phyloP scores from a whole-genome alignment of 1,140 invertebrate species.

The Caerostris darwini region DNA sequence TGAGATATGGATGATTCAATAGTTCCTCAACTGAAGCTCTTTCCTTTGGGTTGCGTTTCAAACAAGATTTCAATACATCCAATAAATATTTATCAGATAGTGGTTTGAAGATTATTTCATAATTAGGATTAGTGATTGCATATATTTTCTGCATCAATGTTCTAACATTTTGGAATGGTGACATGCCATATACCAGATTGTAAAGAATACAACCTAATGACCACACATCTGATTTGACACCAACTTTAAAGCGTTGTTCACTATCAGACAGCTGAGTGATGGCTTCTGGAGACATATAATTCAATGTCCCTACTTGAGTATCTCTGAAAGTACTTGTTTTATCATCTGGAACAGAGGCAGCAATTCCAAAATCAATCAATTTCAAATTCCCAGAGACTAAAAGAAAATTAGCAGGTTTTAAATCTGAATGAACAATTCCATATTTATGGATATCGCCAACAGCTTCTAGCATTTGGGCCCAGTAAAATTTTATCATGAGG shows the following conservation, averaged over 20 bases:
- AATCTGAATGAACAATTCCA: conserved; percentile 97
- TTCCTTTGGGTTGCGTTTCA: conserved; percentile 87
- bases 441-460: conserved; percentile 95
- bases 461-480: conserved; percentile 95
- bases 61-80: conserved; percentile 84
- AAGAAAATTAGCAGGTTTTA: conserved; percentile 98
- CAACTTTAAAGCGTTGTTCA: conserved; percentile 86
- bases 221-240: conserved; percentile 97
- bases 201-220: conserved; percentile 98
- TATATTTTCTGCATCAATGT: conserved; percentile 89
- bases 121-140: conserved; percentile 90
- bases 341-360: conserved; percentile 93
- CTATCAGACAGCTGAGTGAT: conserved; percentile 80
- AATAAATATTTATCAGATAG: conserved; percentile 81
- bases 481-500: conserved; percentile 91
- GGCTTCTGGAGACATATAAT: conserved; percentile 98
- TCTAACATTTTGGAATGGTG: conserved; percentile 94
- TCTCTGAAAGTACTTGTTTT: conserved; percentile 94
- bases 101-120: conserved; percentile 88
- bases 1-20: conserved; percentile 86
- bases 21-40: conserved; percentile 89
- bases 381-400: conserved; percentile 93
- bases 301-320: conserved; percentile 91
- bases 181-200: conserved; percentile 93
- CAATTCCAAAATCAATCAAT: conserved; percentile 99